These are phyloP conservation scores for Drosophila pruinosa DNA, from an alignment of 1,140 invertebrate genomes.

Conservation along the genomic window DNA sequence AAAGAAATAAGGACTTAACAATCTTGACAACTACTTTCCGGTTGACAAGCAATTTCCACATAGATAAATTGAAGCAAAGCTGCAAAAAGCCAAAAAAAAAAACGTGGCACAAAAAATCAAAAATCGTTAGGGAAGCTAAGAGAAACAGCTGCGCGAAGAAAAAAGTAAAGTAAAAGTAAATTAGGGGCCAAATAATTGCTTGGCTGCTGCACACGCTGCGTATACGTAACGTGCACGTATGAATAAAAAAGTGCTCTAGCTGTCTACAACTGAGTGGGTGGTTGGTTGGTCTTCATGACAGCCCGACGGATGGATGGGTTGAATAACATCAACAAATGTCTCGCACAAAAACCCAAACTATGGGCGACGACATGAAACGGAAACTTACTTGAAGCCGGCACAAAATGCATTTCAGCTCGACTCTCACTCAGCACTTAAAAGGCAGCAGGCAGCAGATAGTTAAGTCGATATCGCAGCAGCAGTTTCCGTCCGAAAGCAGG, in stretches of 20 bases:
- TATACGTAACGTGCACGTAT: conserved; percentile 31
- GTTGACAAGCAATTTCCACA: conserved; percentile 82
- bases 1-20: conserved; percentile 82
- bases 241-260: conserved; percentile 4
- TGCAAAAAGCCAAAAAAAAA: conserved; percentile 44
- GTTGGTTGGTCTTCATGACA: background rate
- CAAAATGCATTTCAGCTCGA: conserved; percentile 66
- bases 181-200: conserved; percentile 36
- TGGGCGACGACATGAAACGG: conserved; percentile 70
- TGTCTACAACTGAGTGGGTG: background rate
- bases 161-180: conserved; percentile 21
- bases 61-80: conserved; percentile 66
- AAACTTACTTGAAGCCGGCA: conserved; percentile 73
- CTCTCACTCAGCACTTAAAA: conserved; percentile 33
- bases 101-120: conserved; percentile 32
- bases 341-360: conserved; percentile 45
- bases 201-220: conserved; percentile 18
- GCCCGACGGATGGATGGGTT: background rate
- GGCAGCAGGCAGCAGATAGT: conserved; percentile 58
- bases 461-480: conserved; percentile 77
- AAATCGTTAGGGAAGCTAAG: conserved; percentile 6
- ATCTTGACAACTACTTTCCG: conserved; percentile 83
- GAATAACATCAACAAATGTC: conserved; percentile 2
- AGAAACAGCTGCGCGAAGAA: background rate
- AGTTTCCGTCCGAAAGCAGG: conserved; percentile 81